Percentiles rank a stretch among this genome's conserved stretches.
phyloP scores from a whole-genome alignment of 2,797 vertebrate species.

The Hypotaenidia philippensis region DNA sequence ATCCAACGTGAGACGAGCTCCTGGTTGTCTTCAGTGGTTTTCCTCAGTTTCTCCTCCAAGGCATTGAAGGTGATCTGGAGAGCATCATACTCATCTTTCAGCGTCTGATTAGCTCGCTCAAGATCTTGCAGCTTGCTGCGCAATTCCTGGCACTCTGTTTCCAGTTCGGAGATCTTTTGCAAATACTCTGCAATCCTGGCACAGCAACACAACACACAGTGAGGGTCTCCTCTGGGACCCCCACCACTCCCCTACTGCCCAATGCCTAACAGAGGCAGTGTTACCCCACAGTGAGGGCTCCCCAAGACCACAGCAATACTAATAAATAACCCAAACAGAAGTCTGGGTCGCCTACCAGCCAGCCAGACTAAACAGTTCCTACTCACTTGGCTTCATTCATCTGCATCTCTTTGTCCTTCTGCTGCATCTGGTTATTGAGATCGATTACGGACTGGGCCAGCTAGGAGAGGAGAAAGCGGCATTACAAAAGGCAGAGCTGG shows the following conservation, averaged over 20 bases:
- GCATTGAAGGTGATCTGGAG: constrained; percentile 97
- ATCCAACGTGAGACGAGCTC: constrained; percentile 97
- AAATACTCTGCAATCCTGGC: constrained; percentile 91
- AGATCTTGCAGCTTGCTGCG: constrained; percentile 90
- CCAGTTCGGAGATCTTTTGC: constrained; percentile 88
- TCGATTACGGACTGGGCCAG: constrained; percentile 95
- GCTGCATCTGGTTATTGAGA: constrained; percentile 95
- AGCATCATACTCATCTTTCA: constrained; percentile 97
- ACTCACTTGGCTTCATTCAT: constrained; percentile 93
- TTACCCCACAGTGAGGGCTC: background rate
- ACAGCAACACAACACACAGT: background rate
- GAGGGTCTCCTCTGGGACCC: background rate
- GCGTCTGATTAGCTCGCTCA: constrained; percentile 93
- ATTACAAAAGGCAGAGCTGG: background rate
- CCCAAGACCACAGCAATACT: background rate
- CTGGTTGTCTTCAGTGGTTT: constrained; percentile 95
- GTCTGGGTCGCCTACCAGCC: background rate
- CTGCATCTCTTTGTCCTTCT: constrained; percentile 96
- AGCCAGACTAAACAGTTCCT: background rate
- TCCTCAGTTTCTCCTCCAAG: constrained; percentile 94
- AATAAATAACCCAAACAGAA: background rate
- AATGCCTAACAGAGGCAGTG: background rate
- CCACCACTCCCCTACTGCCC: background rate
- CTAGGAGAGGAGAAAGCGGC: constrained; percentile 72
- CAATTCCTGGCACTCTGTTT: constrained; percentile 91